Evolutionary conservation across 1,140 invertebrate species (phyloP), one percentile per base, ranked within the genome.

Genomic region (Paraescarpia echinospica): DNA sequence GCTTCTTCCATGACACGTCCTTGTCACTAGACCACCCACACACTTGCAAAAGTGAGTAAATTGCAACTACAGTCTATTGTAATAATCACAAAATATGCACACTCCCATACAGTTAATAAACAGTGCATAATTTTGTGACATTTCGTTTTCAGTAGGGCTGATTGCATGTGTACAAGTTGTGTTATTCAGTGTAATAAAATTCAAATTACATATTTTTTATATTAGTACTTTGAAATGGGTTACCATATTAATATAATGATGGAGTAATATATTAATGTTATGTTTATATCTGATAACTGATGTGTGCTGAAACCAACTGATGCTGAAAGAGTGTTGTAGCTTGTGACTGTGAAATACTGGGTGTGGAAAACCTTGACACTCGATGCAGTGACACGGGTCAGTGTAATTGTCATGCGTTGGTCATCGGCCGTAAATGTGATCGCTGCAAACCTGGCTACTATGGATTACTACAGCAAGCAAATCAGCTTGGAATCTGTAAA

Each of bases 321-420:
- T 41, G 0, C 35, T 27, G 12, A 33, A 89, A 1, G 48, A 35
- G 34, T 90, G 18, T 90, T 90, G 90, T 41, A 93, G 93, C 51
- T 91, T 98, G 98, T 94, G 97, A 98, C 91, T 98, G 98, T 92
- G 97, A 98, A 94, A 99, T 98, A 96, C 98, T 99, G 94, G 97
- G 98, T 41, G 96, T 97, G n/a, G 97, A 97, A 31, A 98, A 99
- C 96, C 93, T 96, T 0, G 96, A 96, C 33, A 97, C 99, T 95
- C 96, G 93, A 22, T 34, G n/a, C 48, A 33, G 97, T 4, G 96
- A 97, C 14, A 97, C 95, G 34, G 99, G 99, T 34, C 94, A 96
- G 41, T 97, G 97, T 95, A 94, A 95, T 33, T 97, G 97, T 94
- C 97, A 96, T 93, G 94, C 95, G 18, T 95, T 96, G 93, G 96